Evolutionary conservation across 2,113 vertebrate species (phyloP).

Genomic region (Cepphus grylle): DNA sequence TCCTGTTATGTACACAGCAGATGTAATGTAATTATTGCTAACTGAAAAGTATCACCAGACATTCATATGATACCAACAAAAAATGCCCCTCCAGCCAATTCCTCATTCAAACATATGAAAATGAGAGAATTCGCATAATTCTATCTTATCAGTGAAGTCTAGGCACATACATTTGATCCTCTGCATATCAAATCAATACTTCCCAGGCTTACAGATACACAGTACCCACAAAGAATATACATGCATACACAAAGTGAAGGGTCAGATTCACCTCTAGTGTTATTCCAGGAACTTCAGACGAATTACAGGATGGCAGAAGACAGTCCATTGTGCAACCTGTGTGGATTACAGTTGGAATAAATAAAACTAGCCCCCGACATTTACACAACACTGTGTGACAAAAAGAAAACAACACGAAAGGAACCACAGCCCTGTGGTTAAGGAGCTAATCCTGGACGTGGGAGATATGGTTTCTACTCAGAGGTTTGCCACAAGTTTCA

Average conservation of each 20-base stretch:
- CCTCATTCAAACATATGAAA: conserved; percentile 11
- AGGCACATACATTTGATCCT: background rate
- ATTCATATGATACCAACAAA: background rate
- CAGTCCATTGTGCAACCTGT: background rate
- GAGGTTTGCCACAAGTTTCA: conserved; percentile 16
- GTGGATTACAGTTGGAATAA: background rate
- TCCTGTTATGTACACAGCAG: conserved; percentile 42
- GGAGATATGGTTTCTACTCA: background rate
- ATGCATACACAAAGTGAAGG: background rate
- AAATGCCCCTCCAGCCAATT: conserved; percentile 26
- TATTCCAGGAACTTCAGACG: background rate
- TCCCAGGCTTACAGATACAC: background rate
- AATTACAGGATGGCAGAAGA: background rate
- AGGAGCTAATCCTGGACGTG: background rate
- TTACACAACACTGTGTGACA: background rate
- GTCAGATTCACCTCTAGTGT: background rate
- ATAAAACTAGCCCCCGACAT: background rate
- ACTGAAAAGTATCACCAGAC: conserved; percentile 17
- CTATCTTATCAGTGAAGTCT: conserved; percentile 1
- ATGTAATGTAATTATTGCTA: conserved; percentile 62
- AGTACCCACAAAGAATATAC: background rate
- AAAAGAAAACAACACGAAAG: conserved; percentile 1
- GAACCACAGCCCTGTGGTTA: background rate
- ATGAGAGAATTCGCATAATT: background rate
- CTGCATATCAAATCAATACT: background rate